Evolutionary conservation across 2,113 vertebrate species (phyloP), one percentile per base, ranked within the genome.

Genomic region (Oreochromis tanganicae): DNA sequence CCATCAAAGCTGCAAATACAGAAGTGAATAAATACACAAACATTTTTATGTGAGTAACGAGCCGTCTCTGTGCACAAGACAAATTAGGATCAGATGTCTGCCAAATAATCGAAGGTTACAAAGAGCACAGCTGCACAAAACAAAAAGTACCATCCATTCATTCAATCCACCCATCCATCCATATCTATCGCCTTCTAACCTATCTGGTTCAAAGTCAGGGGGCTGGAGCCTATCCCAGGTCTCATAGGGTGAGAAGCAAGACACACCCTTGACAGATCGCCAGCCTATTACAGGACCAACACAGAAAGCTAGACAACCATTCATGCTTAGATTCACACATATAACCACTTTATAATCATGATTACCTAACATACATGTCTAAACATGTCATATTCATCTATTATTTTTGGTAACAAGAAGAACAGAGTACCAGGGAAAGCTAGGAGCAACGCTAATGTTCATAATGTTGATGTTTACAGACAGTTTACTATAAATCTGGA

Each of bases 21-120:
- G 36, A 71, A 71, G 7, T 43, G 66, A 71, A 71, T 71, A 71
- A 71, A 71, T 43, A 6, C n/a, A 43, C n/a, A 43, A 71, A 71
- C n/a, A 3, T 71, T 71, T 6, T 71, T 43, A 24, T 71, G 12
- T 71, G 63, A 71, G n/a, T 71, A 71, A 43, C 4, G 24, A 14
- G 7, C 66, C 12, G 7, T 71, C n/a, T 5, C 63, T 41, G 36
- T 24, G 2, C 38, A 71, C 41, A 12, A 41, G 12, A 71, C 1
- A 4, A 71, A 43, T 24, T 41, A 17, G 38, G 38, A 46, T 73
- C 21, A 73, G 5, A 48, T 46, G 38, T 75, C 43, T 29, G 16
- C 43, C 43, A 48, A 48, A 75, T 73, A 27, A 73, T 73, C 68
- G 10, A 17, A 17, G 16, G 24, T 75, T 75, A 75, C 21, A 75